Conservation (phyloP, 1,140 invertebrate species). For the Phenacoccus solenopsis region DNA sequence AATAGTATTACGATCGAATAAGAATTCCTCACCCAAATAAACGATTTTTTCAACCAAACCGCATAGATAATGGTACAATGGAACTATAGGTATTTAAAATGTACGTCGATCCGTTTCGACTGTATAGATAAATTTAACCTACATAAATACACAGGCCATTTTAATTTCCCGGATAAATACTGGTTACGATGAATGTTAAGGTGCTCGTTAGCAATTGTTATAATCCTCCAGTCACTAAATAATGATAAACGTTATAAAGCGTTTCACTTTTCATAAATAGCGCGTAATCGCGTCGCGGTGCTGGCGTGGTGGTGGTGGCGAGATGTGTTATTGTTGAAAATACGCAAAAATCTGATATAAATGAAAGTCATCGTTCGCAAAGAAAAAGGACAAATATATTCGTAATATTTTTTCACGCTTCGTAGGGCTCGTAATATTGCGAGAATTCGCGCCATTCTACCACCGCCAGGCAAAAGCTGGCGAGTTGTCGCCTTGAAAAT, state of each 20-base stretch:
- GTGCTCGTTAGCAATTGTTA: neutral
- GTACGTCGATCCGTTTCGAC: neutral
- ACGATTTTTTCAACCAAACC: neutral
- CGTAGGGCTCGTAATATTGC: neutral
- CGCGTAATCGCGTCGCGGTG: neutral
- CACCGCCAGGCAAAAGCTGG: too few species aligned
- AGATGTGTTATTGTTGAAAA: conserved; percentile 3
- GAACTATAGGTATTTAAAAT: neutral
- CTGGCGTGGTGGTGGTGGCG: neutral
- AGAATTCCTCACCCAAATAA: neutral
- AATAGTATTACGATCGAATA: neutral
- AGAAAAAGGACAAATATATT: conserved; percentile 3
- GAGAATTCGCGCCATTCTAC: neutral
- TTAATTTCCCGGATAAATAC: neutral
- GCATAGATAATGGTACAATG: neutral
- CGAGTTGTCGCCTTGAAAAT: too few species aligned
- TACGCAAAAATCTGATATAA: neutral
- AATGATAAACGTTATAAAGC: neutral
- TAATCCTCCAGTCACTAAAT: neutral
- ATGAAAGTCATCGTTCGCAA: neutral
- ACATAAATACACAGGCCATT: neutral
- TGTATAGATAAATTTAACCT: neutral
- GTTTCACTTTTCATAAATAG: conserved; percentile 3
- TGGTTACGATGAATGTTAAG: neutral
- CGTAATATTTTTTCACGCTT: neutral